Evolutionary conservation across 2,113 vertebrate genomes (phyloP).

Genomic region (Pelobates fuscus): DNA sequence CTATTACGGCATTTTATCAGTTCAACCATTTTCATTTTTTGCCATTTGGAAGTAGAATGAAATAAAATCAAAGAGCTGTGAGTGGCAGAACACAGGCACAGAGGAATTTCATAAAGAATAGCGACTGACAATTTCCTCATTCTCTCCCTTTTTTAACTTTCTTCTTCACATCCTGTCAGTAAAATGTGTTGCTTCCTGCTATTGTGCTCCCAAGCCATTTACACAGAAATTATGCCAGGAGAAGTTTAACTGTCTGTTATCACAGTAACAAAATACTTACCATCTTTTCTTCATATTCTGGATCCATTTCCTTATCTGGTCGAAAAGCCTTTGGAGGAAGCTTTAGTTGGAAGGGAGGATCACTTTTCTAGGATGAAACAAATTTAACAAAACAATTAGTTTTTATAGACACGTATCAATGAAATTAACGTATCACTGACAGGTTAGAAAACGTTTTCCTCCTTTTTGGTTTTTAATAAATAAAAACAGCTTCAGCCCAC

Average conservation of each 20-base stretch:
- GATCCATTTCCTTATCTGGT: conserved; percentile 74
- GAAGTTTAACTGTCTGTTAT: conserved; percentile 4
- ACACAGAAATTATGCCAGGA: neutral
- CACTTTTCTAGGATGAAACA: conserved; percentile 68
- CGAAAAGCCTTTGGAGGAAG: conserved; percentile 71
- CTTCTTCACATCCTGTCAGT: conserved; percentile 42
- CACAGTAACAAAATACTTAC: conserved; percentile 62
- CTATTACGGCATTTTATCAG: too few relatives aligned
- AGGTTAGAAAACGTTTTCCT: too few relatives aligned
- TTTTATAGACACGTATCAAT: too few relatives aligned
- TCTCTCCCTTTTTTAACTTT: conserved; percentile 18
- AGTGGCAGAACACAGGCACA: neutral
- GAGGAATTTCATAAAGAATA: neutral
- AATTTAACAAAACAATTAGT: neutral
- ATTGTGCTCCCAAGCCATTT: conserved; percentile 41
- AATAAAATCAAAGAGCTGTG: too few relatives aligned
- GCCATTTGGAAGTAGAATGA: too few relatives aligned
- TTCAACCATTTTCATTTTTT: too few relatives aligned
- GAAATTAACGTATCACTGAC: too few relatives aligned
- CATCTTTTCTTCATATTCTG: conserved; percentile 85
- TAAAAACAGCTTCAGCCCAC: too few relatives aligned
- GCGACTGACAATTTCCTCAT: conserved; percentile 1
- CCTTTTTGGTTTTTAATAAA: too few relatives aligned
- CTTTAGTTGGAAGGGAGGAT: conserved; percentile 72
- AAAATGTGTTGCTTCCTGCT: conserved; percentile 43